Evolutionary conservation across 2,797 vertebrate genomes (phyloP), one percentile per base, ranked within the genome.

Genomic region (Anas capensis): DNA sequence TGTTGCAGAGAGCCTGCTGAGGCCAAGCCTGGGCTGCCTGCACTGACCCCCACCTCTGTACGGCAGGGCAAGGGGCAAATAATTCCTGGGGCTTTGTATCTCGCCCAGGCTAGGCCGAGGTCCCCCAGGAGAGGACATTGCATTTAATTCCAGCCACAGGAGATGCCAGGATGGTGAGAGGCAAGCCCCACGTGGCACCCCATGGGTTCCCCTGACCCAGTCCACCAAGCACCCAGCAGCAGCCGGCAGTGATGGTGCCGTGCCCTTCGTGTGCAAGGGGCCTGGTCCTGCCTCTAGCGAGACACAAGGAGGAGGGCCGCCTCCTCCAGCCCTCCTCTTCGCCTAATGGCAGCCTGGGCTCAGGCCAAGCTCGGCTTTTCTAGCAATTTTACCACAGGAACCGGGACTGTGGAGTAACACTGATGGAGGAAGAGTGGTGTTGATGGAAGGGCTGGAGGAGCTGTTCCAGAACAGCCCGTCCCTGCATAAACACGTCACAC

Each of bases 1-100:
- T 33, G 71, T 94, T 95, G 82, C 86, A 85, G 15, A 8, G 66
- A 95, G 93, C 81, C 73, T 46, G 92, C 77, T 56, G 84, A 91
- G 95, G 95, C 96, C 97, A 97, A 97, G 97, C 38, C 94, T 92
- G 95, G 98, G 97, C 97, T 97, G 94, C 96, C 95, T 90, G 97
- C 96, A 78, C 96, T 78, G 97, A 98, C 95, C 96, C 97, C 97
- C 97, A 97, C 96, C 97, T 91, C 72, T 36, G 95, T 96, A 97
- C 96, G 96, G 96, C 89, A 93, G 94, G 80, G 86, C 95, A 96
- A 96, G 95, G 94, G 95, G 92, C 92, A 96, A 96, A 93, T 96
- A 91, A 88, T 96, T 94, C 90, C 80, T 71, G 26, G 33, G 71
- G 10, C 77, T 90, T 93, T 96, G 96, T 87, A 82, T 96, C 95